phyloP scores from a whole-genome alignment of 2,113 vertebrate species.

The Struthio camelus region DNA sequence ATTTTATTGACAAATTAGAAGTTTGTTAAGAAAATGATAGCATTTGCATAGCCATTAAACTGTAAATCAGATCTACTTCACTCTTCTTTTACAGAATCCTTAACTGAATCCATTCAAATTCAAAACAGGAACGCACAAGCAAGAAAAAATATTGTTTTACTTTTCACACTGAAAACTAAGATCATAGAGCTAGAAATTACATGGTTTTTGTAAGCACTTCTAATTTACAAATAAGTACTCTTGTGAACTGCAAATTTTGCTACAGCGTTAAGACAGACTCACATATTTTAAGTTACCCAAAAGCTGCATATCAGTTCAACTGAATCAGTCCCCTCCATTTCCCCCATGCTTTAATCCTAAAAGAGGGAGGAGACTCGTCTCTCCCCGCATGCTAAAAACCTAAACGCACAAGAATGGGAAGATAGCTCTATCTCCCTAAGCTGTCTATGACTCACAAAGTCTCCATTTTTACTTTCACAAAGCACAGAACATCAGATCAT shows the following conservation, averaged over 20 bases:
- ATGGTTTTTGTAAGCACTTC: neutral
- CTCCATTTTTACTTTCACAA: neutral
- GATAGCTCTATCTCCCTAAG: neutral
- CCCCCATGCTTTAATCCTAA: neutral
- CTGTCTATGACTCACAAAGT: neutral
- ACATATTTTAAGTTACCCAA: neutral
- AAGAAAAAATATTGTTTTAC: neutral
- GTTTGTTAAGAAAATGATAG: neutral
- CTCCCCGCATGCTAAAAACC: neutral
- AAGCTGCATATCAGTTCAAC: neutral
- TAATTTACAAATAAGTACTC: neutral
- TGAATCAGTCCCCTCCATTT: neutral
- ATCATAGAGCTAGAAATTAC: neutral
- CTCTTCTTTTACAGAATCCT: neutral
- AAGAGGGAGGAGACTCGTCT: too few relatives aligned
- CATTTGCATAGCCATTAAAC: neutral
- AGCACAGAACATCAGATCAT: neutral
- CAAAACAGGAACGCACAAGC: neutral
- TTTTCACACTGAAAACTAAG: neutral
- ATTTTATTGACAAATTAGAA: neutral
- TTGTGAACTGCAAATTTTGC: neutral
- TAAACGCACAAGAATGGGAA: neutral
- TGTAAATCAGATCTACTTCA: neutral
- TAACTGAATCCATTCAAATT: conserved; percentile 5
- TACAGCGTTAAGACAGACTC: neutral